A percentile compares a stretch with the other conserved stretches of the same genome.
phyloP scores from a whole-genome alignment of 2,888 invertebrate genomes.

The Drosophila dives region DNA sequence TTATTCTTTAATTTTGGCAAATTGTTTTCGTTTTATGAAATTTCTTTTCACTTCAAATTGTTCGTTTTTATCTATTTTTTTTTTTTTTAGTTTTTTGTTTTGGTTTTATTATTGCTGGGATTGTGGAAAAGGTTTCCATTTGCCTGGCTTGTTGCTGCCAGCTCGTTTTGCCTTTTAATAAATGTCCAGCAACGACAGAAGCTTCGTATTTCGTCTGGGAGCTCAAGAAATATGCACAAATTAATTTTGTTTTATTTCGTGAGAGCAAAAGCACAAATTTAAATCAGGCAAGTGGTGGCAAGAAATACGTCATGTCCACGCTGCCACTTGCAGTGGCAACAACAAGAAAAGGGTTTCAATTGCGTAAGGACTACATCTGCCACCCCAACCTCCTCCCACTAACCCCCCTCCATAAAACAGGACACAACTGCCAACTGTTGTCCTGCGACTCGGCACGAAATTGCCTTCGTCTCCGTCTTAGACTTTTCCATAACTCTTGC shows the following conservation, averaged over 20 bases:
- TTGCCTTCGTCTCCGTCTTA: slow-evolving; percentile 28
- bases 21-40: slow-evolving; percentile 85
- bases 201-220: slow-evolving; percentile 76
- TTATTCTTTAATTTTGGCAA: slow-evolving; percentile 84
- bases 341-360: slow-evolving; percentile 78
- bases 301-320: slow-evolving; percentile 78
- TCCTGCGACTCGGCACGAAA: slow-evolving; percentile 42
- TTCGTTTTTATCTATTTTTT: slow-evolving; percentile 26
- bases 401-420: slow-evolving; percentile 27
- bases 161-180: slow-evolving; percentile 75
- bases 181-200: slow-evolving; percentile 66
- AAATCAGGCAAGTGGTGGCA: slow-evolving; percentile 66
- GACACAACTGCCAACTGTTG: slow-evolving; percentile 57
- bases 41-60: slow-evolving; percentile 75
- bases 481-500: slow-evolving; percentile 36
- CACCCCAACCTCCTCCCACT: slow-evolving; percentile 7
- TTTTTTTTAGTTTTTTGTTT: slow-evolving; percentile 47
- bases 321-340: slow-evolving; percentile 35
- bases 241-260: slow-evolving; percentile 78
- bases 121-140: slow-evolving; percentile 72
- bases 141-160: slow-evolving; percentile 32
- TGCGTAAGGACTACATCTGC: slow-evolving; percentile 40
- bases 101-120: slow-evolving; percentile 65
- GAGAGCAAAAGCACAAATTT: slow-evolving; percentile 67
- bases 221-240: slow-evolving; percentile 81